Conservation (phyloP, 2,888 invertebrate species). For the Griposia aprilina region DNA sequence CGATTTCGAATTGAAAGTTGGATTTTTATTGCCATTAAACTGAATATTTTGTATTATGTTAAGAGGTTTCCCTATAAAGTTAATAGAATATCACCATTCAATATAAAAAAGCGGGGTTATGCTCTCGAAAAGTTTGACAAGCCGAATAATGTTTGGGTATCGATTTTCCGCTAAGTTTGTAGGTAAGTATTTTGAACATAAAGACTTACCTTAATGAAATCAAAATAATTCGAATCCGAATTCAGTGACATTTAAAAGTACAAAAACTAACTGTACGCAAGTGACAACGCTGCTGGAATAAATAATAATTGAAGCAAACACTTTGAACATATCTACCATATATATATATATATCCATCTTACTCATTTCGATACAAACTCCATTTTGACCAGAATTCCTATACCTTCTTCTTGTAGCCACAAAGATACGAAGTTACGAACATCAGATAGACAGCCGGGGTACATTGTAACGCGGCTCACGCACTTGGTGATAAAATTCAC, state of each 20-base stretch:
- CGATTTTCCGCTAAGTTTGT: background rate
- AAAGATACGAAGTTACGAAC: slow-evolving; percentile 3
- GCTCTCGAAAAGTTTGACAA: background rate
- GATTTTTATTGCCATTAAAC: slow-evolving; percentile 25
- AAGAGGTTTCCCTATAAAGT: background rate
- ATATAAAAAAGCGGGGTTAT: background rate
- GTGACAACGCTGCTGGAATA: background rate
- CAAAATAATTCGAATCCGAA: too few relatives aligned
- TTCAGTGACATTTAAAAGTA: background rate
- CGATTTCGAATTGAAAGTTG: slow-evolving; percentile 42
- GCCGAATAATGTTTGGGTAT: background rate
- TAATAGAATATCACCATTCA: slow-evolving; percentile 19
- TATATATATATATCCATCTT: background rate
- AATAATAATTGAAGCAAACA: background rate
- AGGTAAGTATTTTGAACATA: background rate
- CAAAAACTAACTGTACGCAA: background rate
- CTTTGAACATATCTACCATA: too few relatives aligned
- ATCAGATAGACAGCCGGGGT: slow-evolving; percentile 5
- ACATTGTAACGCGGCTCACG: slow-evolving; percentile 7
- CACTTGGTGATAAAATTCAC: slow-evolving; percentile 42
- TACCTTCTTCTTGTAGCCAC: background rate
- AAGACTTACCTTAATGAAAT: too few relatives aligned
- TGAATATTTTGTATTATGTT: slow-evolving; percentile 40
- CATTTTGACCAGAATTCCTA: background rate
- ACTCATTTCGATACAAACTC: background rate